Base-by-base conservation (phyloP, 2,797 vertebrate species). In the Hyperoplus immaculatus region DNA sequence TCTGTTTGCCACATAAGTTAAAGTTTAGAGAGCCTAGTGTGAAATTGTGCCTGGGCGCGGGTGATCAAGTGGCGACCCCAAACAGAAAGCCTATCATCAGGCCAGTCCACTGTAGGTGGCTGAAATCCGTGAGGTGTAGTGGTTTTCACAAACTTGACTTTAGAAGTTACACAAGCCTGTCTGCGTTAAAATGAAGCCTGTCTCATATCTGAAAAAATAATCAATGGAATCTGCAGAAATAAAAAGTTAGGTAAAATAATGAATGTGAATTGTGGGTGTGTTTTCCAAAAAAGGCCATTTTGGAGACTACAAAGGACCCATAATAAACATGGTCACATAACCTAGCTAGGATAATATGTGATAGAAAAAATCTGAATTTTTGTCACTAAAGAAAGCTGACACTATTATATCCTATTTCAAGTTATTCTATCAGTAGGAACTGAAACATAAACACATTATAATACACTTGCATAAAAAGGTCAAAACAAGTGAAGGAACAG, bases 31-130 rank as follows among this genome's bases (percentile, higher is more conserved):
- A 54, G 45, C 51, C 42, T 10, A 1, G 43, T 47, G 53, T 67
- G 51, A 73, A 18, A 42, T 1, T 11, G 50, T 13, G 42, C 29
- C 47, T 11, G n/a, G 12, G 12, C 1, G 6, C 14, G 3, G 55
- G 43, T 1, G n/a, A 63, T 55, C 51, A 36, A 16, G 41, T 54
- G 49, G 55, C n/a, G 41, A 43, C 15, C 51, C 14, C 75, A 49
- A 69, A 73, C 50, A 56, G 57, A 45, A 39, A 41, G 18, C 18
- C 53, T n/a, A 21, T 46, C 57, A 68, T 78, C 77, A 66, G 61
- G 36, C 36, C 46, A 29, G 49, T 7, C 29, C 61, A 29, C 8
- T 68, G 68, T 18, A 41, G 38, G 68, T 18, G 49, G 43, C 42
- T 63, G 12, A 64, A 56, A 68, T 68, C 57, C 68, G 29, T 39